Evolutionary conservation across 2,113 vertebrate species (phyloP), one percentile per base, ranked within the genome.

Genomic region (Poecile atricapillus): DNA sequence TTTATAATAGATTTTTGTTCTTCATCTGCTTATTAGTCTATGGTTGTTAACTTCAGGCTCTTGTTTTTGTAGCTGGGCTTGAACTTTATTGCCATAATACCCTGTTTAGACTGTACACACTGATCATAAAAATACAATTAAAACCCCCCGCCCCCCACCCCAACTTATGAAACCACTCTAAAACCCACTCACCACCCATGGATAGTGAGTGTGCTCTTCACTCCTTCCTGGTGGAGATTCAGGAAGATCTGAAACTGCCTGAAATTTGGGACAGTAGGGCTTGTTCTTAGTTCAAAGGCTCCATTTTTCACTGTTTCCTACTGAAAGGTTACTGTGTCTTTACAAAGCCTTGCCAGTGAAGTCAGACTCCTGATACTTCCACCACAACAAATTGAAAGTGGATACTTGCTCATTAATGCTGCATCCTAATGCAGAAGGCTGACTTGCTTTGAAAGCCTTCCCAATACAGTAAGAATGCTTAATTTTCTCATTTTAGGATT

Each of bases 401-500:
- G 68, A 79, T 60, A 47, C 52, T 77, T 83, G 76, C 79, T 95
- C 39, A n/a, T 75, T 87, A 63, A 58, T 1, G 8, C 64, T 52
- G 25, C 52, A 18, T 65, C 64, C 46, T 88, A 43, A 58, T 83
- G 74, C 58, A n/a, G 65, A 59, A 74, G 43, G 65, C 49, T 78
- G 22, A 43, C 52, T 74, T 96, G 56, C 68, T 47, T 68, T 85
- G 79, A 64, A 84, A 67, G 73, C 73, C 75, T 85, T 59, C 78
- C 43, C 60, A 53, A 55, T 35, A 10, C 49, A 58, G 33, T 83
- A 87, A 91, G 74, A 85, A 69, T 18, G 17, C 69, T 68, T 64
- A 44, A 39, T 82, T 93, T 90, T 64, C 70, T 90, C 80, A n/a
- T 60, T 82, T 82, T 64, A 53, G 41, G 52, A 56, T 64, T 84